Evolutionary conservation across 1,140 invertebrate genomes (phyloP).

Genomic region (Theocolax elegans): DNA sequence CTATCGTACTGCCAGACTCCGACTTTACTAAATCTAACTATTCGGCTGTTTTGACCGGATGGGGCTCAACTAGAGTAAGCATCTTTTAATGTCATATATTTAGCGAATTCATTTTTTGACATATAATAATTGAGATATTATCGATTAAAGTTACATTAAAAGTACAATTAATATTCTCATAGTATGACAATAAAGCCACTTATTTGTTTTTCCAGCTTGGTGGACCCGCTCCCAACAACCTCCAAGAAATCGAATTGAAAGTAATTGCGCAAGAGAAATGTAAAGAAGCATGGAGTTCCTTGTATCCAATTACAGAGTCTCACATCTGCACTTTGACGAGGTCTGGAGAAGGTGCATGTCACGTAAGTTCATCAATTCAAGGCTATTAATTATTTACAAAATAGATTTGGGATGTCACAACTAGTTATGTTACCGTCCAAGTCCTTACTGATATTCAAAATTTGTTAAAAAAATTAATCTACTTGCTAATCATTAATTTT

Average conservation of each 20-base stretch:
- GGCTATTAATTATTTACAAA: too few relatives aligned
- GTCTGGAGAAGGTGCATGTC: conserved; percentile 67
- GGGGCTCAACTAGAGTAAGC: conserved; percentile 60
- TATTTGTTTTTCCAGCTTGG: conserved; percentile 39
- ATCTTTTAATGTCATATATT: too few relatives aligned
- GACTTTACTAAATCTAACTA: conserved; percentile 38
- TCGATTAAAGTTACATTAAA: too few relatives aligned
- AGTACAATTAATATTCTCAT: background rate
- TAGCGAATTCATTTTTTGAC: too few relatives aligned
- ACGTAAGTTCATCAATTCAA: too few relatives aligned
- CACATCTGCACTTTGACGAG: conserved; percentile 74
- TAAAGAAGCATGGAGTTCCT: background rate
- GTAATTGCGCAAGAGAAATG: conserved; percentile 41
- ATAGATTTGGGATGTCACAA: too few relatives aligned
- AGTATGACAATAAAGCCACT: too few relatives aligned
- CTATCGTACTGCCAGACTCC: conserved; percentile 42
- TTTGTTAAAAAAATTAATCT: too few relatives aligned
- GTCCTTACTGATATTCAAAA: too few relatives aligned
- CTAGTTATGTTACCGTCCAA: too few relatives aligned
- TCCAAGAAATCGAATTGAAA: conserved; percentile 51
- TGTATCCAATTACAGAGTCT: conserved; percentile 45
- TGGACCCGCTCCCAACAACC: conserved; percentile 46
- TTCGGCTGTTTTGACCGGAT: conserved; percentile 61
- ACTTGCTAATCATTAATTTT: too few relatives aligned
- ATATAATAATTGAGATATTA: too few relatives aligned